Evolutionary conservation across 2,888 invertebrate species (phyloP).

Genomic region (Thyatira batis): DNA sequence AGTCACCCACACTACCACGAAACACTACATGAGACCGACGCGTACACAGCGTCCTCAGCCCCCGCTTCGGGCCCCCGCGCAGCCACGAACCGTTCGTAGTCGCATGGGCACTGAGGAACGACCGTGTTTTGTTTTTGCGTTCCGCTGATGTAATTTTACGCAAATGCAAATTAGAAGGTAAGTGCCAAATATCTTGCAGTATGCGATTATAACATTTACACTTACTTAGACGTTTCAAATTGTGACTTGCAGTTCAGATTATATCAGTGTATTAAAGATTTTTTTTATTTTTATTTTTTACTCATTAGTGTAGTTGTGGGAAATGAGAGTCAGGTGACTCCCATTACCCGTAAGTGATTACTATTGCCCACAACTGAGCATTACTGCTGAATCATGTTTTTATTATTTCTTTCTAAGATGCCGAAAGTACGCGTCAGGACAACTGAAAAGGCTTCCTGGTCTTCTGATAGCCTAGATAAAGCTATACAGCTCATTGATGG

Average conservation of each 20-base stretch:
- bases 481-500: slow-evolving; percentile 26
- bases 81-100: slow-evolving; percentile 24
- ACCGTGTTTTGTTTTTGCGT: slow-evolving; percentile 31
- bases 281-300: slow-evolving; percentile 10
- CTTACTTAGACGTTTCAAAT: slow-evolving; percentile 24
- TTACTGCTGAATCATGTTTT: slow-evolving; percentile 16
- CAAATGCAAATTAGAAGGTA: slow-evolving; percentile 20
- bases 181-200: slow-evolving; percentile 23
- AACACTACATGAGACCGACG: slow-evolving; percentile 19
- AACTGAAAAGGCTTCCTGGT: slow-evolving; percentile 34
- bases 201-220: slow-evolving; percentile 25
- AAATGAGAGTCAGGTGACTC: slow-evolving; percentile 24
- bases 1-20: slow-evolving; percentile 20
- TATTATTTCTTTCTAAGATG: slow-evolving; percentile 24
- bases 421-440: slow-evolving; percentile 27
- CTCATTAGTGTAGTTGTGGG: slow-evolving; percentile 22
- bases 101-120: slow-evolving; percentile 22
- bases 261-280: slow-evolving; percentile 19
- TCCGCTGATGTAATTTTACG: slow-evolving; percentile 21
- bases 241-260: slow-evolving; percentile 28
- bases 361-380: slow-evolving; percentile 11
- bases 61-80: slow-evolving; percentile 16
- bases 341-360: slow-evolving; percentile 27
- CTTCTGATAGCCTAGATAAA: slow-evolving; percentile 27
- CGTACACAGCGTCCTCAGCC: slow-evolving; percentile 19